Base-by-base conservation (phyloP, 2,888 invertebrate genomes). In the Caenorhabditis becei region DNA sequence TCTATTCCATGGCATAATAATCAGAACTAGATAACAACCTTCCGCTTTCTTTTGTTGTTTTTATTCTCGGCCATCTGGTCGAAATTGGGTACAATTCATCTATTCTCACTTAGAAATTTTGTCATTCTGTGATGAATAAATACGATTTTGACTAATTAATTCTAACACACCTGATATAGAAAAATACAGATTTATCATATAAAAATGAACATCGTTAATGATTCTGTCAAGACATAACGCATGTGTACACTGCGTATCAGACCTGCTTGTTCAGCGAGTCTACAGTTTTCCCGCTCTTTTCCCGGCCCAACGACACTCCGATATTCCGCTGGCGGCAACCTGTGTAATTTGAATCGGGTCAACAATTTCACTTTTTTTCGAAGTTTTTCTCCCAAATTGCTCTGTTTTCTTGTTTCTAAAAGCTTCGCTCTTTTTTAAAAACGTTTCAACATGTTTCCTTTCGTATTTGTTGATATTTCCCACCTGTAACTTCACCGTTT, bases 1-100 rank as follows among this genome's bases (percentile, higher is more conserved):
- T 16, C 35, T 14, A n/a, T 62, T 44, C 56, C 66, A 70, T 61
- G 61, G 70, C 70, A 70, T 70, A 70, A 70, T 70, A 26, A 47
- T 41, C 41, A 28, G 23, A 32, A 32, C 4, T 16, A 49, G 51
- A 63, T 35, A 63, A 63, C 63, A 49, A 53, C 53, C 24, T 41
- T 54, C 54, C 44, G 16, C 53, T 54, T 49, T 23, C 69, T 49
- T 67, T 28, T 18, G 3, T 54, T 54, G 35, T 49, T 56, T 58
- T 32, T 26, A 41, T 51, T 24, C 23, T 35, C 51, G 32, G 26
- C 26, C 24, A 24, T 35, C 56, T n/a, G 32, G 28, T 20, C n/a
- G 16, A 28, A 37, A 18, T 58, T 67, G 67, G 67, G 67, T 67
- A 67, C 67, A 67, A 67, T 67, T 28, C 58, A 24, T 56, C 28